Conservation (phyloP, 2,888 invertebrate species). For the Phanerotoma sp. region DNA sequence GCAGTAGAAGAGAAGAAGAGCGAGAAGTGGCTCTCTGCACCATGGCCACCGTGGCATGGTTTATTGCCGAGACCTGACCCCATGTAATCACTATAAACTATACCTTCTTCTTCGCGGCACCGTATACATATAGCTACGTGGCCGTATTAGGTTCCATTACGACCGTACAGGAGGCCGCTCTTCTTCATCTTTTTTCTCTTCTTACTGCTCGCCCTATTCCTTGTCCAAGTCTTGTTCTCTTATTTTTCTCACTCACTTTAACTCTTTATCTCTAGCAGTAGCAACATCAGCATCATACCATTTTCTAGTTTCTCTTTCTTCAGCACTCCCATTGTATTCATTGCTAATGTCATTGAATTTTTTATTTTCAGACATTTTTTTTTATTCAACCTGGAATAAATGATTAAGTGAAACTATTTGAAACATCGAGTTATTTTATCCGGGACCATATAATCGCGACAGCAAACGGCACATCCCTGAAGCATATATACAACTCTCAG, state of each 20-base stretch:
- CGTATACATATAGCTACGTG: slow-evolving; percentile 42
- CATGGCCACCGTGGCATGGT: slow-evolving; percentile 54
- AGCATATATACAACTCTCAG: not conserved
- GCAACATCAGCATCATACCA: no score
- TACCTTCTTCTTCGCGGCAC: slow-evolving; percentile 46
- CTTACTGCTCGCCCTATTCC: not conserved
- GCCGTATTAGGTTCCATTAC: slow-evolving; percentile 55
- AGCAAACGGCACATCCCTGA: not conserved
- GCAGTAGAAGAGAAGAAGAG: slow-evolving; percentile 32
- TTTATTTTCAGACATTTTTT: not conserved
- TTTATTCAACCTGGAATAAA: not conserved
- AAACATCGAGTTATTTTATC: slow-evolving; percentile 7
- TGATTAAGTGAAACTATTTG: not conserved
- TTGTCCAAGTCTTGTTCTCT: not conserved
- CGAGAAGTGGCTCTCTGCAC: slow-evolving; percentile 40
- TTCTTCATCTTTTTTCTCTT: slow-evolving; percentile 28
- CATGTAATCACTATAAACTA: slow-evolving; percentile 58
- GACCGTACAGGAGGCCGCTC: slow-evolving; percentile 38
- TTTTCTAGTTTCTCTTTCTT: not conserved
- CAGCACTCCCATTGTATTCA: not conserved
- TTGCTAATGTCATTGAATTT: not conserved
- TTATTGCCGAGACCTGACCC: slow-evolving; percentile 57
- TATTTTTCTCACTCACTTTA: not conserved
- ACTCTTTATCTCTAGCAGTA: not conserved
- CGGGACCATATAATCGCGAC: slow-evolving; percentile 4